Evolutionary conservation across 2,113 vertebrate genomes (phyloP), one percentile per base, ranked within the genome.

Genomic region (Lycocorax pyrrhopterus): DNA sequence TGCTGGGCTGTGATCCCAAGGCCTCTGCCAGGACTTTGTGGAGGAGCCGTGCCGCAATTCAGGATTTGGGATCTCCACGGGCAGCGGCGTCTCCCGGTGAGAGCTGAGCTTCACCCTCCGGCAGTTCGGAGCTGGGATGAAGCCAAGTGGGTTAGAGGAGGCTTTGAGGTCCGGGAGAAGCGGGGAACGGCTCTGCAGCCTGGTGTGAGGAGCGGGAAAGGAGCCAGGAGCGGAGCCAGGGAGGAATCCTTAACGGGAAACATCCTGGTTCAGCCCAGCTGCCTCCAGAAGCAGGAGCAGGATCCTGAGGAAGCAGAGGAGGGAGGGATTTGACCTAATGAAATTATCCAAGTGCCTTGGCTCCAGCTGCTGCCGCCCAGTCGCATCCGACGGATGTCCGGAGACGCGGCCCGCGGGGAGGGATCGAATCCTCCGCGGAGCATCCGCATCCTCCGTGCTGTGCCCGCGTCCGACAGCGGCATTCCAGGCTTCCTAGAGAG

Each of bases 61-160:
- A n/a, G 71, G 71, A 83, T 68, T 68, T 35, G 52, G 60, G 79
- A 84, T 51, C 33, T 25, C 60, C 0, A 4, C 0, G 5, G 85
- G 85, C 77, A 77, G 71, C 12, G 0, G 3, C 3, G 66, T 7
- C 60, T 78, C 77, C 60, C 2, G 69, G 84, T 9, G 6, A 59
- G 81, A 94, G 44, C 46, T n/a, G 77, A 90, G 88, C 46, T 58
- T 93, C 17, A 16, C 69, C 64, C 74, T 82, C 75, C 0, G 35
- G 82, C 83, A 59, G 7, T 22, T 59, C 0, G 1, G 69, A 74
- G 89, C 86, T 95, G 96, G 90, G 86, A 62, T 21, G 15, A 2
- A 51, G 92, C 95, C 96, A 94, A 95, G 85, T 74, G 75, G 92
- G 92, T 92, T 21, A 94, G 88, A 30, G 33, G 73, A 87, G 94